Evolutionary conservation across 2,888 invertebrate genomes (phyloP).

Genomic region (Chaetogeoica ovagalla): DNA sequence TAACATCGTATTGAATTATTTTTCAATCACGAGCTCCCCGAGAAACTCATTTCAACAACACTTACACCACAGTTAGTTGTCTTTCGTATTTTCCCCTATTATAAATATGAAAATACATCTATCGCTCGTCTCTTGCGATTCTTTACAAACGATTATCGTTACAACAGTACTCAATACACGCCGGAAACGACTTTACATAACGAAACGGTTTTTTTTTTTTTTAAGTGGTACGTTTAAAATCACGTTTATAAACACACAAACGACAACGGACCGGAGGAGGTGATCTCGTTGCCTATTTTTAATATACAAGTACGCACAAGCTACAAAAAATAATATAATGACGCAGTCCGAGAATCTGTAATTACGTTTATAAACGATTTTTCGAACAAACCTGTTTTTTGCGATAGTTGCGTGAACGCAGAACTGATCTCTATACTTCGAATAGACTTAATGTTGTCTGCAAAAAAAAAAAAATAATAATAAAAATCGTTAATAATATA

Average conservation of each 20-base stretch:
- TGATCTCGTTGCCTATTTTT: background rate
- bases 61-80: too few species aligned
- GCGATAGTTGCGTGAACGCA: conserved; percentile 61
- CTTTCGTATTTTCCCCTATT: too few species aligned
- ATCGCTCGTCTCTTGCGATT: too few species aligned
- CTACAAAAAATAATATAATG: background rate
- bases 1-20: too few species aligned
- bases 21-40: too few species aligned
- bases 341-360: background rate
- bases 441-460: conserved; percentile 63
- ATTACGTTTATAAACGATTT: conserved; percentile 40
- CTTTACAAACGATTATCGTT: background rate
- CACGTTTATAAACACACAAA: too few species aligned
- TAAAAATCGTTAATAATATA: background rate
- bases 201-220: too few species aligned
- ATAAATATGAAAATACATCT: too few species aligned
- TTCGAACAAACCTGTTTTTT: conserved; percentile 59
- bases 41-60: too few species aligned
- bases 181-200: background rate
- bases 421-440: conserved; percentile 63
- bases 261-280: background rate
- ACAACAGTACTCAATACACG: conserved; percentile 3
- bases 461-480: conserved; percentile 54
- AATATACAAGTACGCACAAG: background rate
- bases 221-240: conserved; percentile 3